phyloP scores from a whole-genome alignment of 2,113 vertebrate species.

The Lepisosteus oculatus region DNA sequence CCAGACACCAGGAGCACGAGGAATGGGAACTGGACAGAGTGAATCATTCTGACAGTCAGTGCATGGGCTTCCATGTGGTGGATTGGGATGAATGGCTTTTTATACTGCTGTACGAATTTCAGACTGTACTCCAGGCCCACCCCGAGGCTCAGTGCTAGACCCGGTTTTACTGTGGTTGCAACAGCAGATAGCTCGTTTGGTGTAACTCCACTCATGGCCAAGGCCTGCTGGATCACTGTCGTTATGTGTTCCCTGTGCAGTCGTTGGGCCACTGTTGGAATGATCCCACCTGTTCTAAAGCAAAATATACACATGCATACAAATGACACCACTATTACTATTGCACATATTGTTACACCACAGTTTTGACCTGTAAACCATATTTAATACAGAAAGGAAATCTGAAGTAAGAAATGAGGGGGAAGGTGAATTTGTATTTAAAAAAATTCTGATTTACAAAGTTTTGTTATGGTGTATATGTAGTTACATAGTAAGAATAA shows the following conservation, averaged over 20 bases:
- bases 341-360: too few relatives aligned
- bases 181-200: conserved; percentile 74
- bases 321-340: too few relatives aligned
- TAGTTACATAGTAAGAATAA: too few relatives aligned
- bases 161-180: conserved; percentile 87
- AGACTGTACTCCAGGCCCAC: conserved; percentile 80
- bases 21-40: conserved; percentile 81
- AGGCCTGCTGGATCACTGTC: conserved; percentile 75
- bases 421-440: too few relatives aligned
- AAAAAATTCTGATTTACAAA: too few relatives aligned
- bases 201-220: conserved; percentile 61
- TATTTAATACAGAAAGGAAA: too few relatives aligned
- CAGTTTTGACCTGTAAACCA: too few relatives aligned
- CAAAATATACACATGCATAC: not conserved
- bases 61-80: conserved; percentile 98
- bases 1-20: conserved; percentile 90
- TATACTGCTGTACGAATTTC: conserved; percentile 63
- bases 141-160: conserved; percentile 78
- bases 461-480: too few relatives aligned
- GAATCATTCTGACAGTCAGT: conserved; percentile 78
- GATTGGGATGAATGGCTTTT: conserved; percentile 87
- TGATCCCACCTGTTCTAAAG: conserved; percentile 84
- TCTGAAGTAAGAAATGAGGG: too few relatives aligned
- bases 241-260: conserved; percentile 85
- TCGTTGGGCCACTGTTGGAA: conserved; percentile 81